These are phyloP conservation scores for Arctia plantaginis DNA, from an alignment of 2,888 invertebrate genomes.

Conservation along the genomic window DNA sequence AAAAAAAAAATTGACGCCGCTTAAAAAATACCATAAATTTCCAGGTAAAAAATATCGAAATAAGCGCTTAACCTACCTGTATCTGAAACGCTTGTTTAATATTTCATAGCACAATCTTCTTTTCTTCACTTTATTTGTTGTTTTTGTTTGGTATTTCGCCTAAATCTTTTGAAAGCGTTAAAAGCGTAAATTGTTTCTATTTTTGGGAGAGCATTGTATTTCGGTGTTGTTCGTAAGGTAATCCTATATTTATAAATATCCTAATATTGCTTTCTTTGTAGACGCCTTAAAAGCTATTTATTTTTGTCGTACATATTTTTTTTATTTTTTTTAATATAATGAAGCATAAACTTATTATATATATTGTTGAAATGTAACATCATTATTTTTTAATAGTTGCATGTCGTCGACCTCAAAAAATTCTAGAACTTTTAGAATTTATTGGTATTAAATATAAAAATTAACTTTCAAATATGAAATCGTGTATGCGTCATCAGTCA, in stretches of 20 bases:
- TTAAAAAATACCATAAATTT: neutral
- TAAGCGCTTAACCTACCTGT: neutral
- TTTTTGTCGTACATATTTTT: neutral
- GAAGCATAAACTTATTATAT: neutral
- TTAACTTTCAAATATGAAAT: constrained; percentile 21
- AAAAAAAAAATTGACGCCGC: neutral
- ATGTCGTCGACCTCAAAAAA: neutral
- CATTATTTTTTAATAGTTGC: neutral
- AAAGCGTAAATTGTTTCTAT: neutral
- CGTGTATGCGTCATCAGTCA: constrained; percentile 16
- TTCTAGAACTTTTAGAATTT: neutral
- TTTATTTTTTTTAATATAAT: neutral
- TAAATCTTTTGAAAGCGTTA: neutral
- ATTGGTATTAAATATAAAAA: neutral
- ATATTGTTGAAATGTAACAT: neutral
- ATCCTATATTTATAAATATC: constrained; percentile 22
- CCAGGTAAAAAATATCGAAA: neutral
- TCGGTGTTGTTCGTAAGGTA: constrained; percentile 21
- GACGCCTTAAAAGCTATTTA: neutral
- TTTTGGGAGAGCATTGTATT: neutral
- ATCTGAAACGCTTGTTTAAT: neutral
- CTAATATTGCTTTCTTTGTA: neutral
- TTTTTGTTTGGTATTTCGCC: neutral
- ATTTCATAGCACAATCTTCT: neutral
- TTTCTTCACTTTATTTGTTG: neutral